Percentiles rank a stretch among this genome's conserved stretches.
Evolutionary conservation across 2,888 invertebrate species (phyloP).

Genomic region (Dorcus hopei): DNA sequence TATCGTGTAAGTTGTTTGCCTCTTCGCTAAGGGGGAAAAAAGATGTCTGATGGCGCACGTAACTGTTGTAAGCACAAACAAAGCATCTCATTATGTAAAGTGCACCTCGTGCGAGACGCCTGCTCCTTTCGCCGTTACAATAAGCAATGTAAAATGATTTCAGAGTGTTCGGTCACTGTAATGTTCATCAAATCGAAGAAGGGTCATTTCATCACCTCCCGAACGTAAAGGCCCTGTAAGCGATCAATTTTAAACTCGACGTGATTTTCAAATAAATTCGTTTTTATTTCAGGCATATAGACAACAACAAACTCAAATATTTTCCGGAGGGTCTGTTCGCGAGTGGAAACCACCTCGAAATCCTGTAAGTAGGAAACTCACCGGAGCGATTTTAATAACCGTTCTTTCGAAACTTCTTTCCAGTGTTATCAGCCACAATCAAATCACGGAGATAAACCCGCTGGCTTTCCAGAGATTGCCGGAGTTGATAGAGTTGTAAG

Average conservation of each 20-base stretch:
- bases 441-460: constrained; percentile 24
- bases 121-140: too few relatives aligned
- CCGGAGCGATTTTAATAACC: too few relatives aligned
- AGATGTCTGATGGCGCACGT: too few relatives aligned
- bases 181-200: constrained; percentile 42
- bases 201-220: constrained; percentile 44
- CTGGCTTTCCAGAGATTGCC: constrained; percentile 27
- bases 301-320: constrained; percentile 48
- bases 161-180: constrained; percentile 50
- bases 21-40: too few relatives aligned
- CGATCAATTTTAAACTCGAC: constrained; percentile 19
- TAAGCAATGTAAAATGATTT: constrained; percentile 1
- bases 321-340: constrained; percentile 47
- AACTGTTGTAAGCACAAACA: too few relatives aligned
- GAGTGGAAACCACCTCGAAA: constrained; percentile 41
- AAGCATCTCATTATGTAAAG: too few relatives aligned
- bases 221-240: constrained; percentile 33
- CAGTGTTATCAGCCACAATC: constrained; percentile 35
- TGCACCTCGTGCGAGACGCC: too few relatives aligned
- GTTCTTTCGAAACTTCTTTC: constrained; percentile 4
- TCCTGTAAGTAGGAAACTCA: constrained; percentile 44
- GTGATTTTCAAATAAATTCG: background rate
- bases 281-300: constrained; percentile 46
- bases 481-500: constrained; percentile 31
- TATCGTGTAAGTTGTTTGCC: constrained; percentile 46